A percentile compares a stretch with the other conserved stretches of the same genome.
Evolutionary conservation across 2,113 vertebrate genomes (phyloP).

Genomic region (Crotalus helleri): DNA sequence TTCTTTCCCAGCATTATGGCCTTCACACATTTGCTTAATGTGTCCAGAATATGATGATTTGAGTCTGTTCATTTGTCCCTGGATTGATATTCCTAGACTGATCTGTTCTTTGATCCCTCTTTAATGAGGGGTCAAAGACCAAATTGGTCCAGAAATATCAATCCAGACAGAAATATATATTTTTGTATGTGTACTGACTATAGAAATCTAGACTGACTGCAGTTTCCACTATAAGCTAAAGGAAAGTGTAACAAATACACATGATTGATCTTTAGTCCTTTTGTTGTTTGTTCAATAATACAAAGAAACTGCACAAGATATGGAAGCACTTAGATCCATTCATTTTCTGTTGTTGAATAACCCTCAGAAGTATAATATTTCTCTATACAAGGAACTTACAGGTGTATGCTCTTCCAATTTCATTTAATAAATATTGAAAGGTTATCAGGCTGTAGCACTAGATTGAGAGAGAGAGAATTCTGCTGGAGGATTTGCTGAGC

Average conservation of each 20-base stretch:
- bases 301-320: background rate
- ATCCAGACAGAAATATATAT: background rate
- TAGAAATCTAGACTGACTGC: background rate
- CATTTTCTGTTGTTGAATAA: slow-evolving; percentile 1
- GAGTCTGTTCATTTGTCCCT: background rate
- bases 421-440: slow-evolving; percentile 12
- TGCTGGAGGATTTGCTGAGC: background rate
- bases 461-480: background rate
- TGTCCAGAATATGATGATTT: background rate
- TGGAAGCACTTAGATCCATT: slow-evolving; percentile 8
- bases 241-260: background rate
- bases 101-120: background rate
- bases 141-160: too few species aligned
- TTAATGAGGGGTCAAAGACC: background rate
- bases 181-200: background rate
- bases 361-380: background rate
- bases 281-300: background rate
- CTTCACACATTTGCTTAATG: background rate
- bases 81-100: background rate
- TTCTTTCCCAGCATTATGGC: background rate
- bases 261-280: background rate
- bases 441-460: background rate
- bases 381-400: background rate
- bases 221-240: background rate
- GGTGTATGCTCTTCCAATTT: background rate